These are phyloP conservation scores for Forbesichthys papilliferus DNA, from an alignment of 2,113 vertebrate genomes.

Conservation along the genomic window DNA sequence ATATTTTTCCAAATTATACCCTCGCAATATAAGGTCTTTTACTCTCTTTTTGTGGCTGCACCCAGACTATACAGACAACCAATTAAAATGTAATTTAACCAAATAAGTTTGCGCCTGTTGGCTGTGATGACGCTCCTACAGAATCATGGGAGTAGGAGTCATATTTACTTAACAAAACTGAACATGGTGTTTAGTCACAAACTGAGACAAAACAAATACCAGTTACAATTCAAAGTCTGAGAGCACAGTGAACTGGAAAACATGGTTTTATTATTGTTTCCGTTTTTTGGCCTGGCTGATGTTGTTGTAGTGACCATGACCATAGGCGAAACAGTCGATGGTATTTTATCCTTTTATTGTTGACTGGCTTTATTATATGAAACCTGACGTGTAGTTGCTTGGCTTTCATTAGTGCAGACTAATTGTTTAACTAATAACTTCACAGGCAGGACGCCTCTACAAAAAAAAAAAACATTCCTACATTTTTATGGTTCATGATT, in stretches of 20 bases:
- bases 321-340: constrained; percentile 13
- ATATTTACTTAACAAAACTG: constrained; percentile 41
- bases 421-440: background rate
- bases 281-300: constrained; percentile 38
- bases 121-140: background rate
- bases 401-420: no score
- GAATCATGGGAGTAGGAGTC: constrained; percentile 6
- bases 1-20: background rate
- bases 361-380: constrained; percentile 17
- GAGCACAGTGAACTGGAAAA: constrained; percentile 36
- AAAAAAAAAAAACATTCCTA: no score
- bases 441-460: background rate
- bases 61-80: background rate
- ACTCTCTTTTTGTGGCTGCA: background rate
- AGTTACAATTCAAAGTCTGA: constrained; percentile 40
- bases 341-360: constrained; percentile 28
- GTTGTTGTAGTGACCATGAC: constrained; percentile 34
- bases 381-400: background rate
- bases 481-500: no score
- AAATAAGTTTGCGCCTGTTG: background rate
- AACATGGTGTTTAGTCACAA: constrained; percentile 33
- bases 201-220: constrained; percentile 53
- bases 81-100: background rate
- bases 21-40: background rate
- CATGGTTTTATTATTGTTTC: constrained; percentile 49